Evolutionary conservation across 2,888 invertebrate genomes (phyloP).

Genomic region (Drosophila vallismaia): DNA sequence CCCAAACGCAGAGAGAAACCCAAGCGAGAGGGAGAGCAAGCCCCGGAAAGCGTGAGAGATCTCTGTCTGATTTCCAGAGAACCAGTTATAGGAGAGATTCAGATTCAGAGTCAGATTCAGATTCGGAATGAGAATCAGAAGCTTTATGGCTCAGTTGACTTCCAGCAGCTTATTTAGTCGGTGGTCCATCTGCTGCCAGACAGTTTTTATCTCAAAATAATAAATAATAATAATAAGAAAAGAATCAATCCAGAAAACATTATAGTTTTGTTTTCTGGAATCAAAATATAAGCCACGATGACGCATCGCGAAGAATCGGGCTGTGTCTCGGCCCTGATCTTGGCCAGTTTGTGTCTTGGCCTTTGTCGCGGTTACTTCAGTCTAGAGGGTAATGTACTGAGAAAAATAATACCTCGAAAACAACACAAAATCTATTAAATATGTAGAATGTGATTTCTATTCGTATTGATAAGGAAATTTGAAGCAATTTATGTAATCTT

Average conservation of each 20-base stretch:
- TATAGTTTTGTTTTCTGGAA: not conserved
- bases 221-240: not conserved
- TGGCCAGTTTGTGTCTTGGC: constrained; percentile 30
- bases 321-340: constrained; percentile 25
- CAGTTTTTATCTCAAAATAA: constrained; percentile 1
- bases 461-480: constrained; percentile 2
- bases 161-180: constrained; percentile 4
- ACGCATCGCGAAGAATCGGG: constrained; percentile 11
- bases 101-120: not conserved
- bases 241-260: not conserved
- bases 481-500: not conserved
- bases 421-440: not conserved
- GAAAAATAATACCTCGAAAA: not conserved
- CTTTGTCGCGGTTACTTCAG: constrained; percentile 43
- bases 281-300: constrained; percentile 13
- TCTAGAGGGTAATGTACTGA: constrained; percentile 50
- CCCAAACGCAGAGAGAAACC: not conserved
- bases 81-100: not conserved
- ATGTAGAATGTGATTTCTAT: not conserved
- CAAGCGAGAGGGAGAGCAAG: not conserved
- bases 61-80: not conserved
- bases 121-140: not conserved
- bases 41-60: not conserved
- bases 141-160: not conserved
- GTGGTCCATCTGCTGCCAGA: constrained; percentile 15